Evolutionary conservation across 2,113 vertebrate species (phyloP).

Genomic region (Holacanthus passer): DNA sequence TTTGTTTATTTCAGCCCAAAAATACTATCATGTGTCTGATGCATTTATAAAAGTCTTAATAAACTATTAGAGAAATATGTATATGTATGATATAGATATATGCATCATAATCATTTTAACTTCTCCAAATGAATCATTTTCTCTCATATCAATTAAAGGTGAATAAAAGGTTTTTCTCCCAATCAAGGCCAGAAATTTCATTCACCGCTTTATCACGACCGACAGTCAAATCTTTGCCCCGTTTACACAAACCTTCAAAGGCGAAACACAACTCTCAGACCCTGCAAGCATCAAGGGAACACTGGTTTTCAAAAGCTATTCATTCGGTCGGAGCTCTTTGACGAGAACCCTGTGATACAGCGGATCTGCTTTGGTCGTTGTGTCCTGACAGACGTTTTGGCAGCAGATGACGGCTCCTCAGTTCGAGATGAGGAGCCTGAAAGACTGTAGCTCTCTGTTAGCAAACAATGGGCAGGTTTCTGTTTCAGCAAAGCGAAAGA

Average conservation of each 20-base stretch:
- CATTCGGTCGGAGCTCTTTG: slow-evolving; percentile 32
- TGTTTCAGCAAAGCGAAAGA: slow-evolving; percentile 82
- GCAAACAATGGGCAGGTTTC: slow-evolving; percentile 86
- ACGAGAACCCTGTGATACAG: slow-evolving; percentile 46
- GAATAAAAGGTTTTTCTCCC: slow-evolving; percentile 68
- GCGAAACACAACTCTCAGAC: slow-evolving; percentile 38
- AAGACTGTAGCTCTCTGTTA: slow-evolving; percentile 86
- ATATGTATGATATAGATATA: too few relatives aligned
- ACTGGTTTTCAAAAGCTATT: slow-evolving; percentile 42
- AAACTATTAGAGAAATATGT: not conserved
- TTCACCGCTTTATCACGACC: slow-evolving; percentile 75
- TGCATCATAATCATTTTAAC: not conserved
- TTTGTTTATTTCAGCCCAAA: slow-evolving; percentile 34
- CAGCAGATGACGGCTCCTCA: slow-evolving; percentile 87
- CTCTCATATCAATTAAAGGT: slow-evolving; percentile 70
- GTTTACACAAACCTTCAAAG: slow-evolving; percentile 6
- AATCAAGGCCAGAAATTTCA: slow-evolving; percentile 84
- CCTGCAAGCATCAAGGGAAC: slow-evolving; percentile 34
- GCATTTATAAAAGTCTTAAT: slow-evolving; percentile 24
- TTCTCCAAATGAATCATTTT: slow-evolving; percentile 81
- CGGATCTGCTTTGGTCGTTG: slow-evolving; percentile 84
- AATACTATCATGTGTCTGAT: slow-evolving; percentile 9
- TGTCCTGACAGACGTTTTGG: slow-evolving; percentile 87
- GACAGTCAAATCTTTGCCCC: slow-evolving; percentile 40
- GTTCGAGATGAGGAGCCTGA: slow-evolving; percentile 85